Evolutionary conservation across 2,113 vertebrate species (phyloP).

Genomic region (Malurus elegans): DNA sequence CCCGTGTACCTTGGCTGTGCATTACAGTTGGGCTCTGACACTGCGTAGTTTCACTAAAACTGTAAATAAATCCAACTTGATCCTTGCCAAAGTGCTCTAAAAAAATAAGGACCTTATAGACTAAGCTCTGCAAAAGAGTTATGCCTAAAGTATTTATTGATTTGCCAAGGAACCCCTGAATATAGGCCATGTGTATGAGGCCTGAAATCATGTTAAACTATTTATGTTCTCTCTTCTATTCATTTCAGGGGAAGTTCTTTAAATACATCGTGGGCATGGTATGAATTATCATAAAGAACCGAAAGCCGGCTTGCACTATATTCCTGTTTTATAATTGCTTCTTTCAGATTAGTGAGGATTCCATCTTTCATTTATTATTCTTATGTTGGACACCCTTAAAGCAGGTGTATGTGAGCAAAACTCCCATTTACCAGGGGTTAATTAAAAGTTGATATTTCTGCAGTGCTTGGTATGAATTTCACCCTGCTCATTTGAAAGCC

Average conservation of each 20-base stretch:
- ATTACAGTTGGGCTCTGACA: background rate
- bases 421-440: background rate
- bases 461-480: background rate
- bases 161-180: background rate
- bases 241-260: background rate
- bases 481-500: background rate
- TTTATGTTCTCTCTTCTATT: background rate
- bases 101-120: background rate
- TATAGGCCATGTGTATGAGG: background rate
- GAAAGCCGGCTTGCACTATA: background rate
- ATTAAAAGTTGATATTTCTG: background rate
- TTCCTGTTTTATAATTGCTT: background rate
- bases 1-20: background rate
- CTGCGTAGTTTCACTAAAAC: background rate
- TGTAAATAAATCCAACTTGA: background rate
- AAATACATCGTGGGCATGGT: background rate
- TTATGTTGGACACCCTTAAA: background rate
- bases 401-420: accelerated
- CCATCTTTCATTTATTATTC: background rate
- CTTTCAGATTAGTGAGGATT: background rate
- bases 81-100: background rate
- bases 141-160: background rate
- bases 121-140: background rate
- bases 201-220: background rate
- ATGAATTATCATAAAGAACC: background rate